Evolutionary conservation across 2,113 vertebrate species (phyloP).

Genomic region (Brachypodius melanocephalos): DNA sequence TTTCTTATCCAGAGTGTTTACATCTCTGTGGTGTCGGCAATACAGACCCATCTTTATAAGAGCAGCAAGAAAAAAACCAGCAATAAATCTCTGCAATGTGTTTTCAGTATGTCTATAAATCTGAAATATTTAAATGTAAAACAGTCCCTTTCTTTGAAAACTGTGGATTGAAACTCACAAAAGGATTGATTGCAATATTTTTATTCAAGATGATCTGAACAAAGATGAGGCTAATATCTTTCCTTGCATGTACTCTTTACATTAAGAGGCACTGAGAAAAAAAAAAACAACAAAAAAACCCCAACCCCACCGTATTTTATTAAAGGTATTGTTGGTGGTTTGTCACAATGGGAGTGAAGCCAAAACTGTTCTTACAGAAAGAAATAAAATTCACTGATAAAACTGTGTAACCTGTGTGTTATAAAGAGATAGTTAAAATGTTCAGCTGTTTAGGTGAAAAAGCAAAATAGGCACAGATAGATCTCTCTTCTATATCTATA

Average conservation of each 20-base stretch:
- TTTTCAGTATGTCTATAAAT: conserved; percentile 55
- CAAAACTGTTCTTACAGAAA: not conserved
- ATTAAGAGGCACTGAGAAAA: not conserved
- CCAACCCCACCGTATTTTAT: not conserved
- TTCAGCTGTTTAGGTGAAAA: not conserved
- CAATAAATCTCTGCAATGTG: conserved; percentile 60
- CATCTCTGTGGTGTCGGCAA: conserved; percentile 60
- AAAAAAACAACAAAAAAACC: not conserved
- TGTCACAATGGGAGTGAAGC: not conserved
- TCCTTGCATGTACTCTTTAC: not conserved
- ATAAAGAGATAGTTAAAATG: not conserved
- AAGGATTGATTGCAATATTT: not conserved
- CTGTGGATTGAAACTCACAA: not conserved
- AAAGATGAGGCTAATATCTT: not conserved
- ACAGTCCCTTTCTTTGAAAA: conserved; percentile 33
- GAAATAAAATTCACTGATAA: not conserved
- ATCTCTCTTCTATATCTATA: not conserved
- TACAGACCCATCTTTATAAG: conserved; percentile 44
- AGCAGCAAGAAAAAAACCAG: conserved; percentile 26
- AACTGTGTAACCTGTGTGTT: not conserved
- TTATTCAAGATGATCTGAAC: conserved; percentile 1
- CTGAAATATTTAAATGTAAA: conserved; percentile 54
- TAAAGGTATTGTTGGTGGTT: not conserved
- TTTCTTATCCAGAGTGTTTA: conserved; percentile 58
- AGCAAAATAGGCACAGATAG: not conserved